Base-by-base conservation (phyloP, 2,113 vertebrate species). In the Gymnogyps californianus region DNA sequence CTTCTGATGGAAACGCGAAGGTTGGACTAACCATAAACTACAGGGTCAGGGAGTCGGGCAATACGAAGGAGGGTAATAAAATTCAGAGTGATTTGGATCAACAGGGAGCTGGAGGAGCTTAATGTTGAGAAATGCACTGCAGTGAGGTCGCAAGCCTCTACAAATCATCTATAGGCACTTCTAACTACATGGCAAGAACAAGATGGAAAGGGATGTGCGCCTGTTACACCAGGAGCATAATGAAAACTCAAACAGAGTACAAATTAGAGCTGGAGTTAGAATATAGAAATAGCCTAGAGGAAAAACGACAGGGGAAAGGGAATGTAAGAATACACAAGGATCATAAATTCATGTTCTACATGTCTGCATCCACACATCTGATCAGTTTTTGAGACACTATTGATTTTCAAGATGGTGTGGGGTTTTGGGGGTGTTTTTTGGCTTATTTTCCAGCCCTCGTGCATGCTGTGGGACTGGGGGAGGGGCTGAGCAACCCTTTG, bases 71-170 rank as follows among this genome's bases (percentile, higher is more conserved):
- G 62, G 58, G 55, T 20, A 90, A 95, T 54, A 94, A 95, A 96
- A 90, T 89, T 95, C 81, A 61, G 85, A 91, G 83, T 88, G 69
- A 95, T 91, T 97, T 88, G 89, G 79, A 97, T 96, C 95, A 91
- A 89, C 75, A 42, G 65, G 78, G 88, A 94, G 90, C 83, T 96
- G 89, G 78, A 87, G 79, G 89, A 96, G 65, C 18, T 93, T 82
- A 59, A 61, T 40, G 66, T 66, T 94, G 84, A 92, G 94, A 97
- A 94, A 93, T 76, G 75, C 20, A 52, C 29, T 57, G 67, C 79
- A 81, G 77, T 0, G 1, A 84, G 78, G 70, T 76, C 1, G 6
- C 52, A 51, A 83, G 83, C 59, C 52, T 84, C 75, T 71, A 47
- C 3, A 4, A 75, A 69, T 94, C 62, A 61, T 78, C 62, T 58